Evolutionary conservation across 2,888 invertebrate genomes (phyloP).

Genomic region (Oscheius sp.): DNA sequence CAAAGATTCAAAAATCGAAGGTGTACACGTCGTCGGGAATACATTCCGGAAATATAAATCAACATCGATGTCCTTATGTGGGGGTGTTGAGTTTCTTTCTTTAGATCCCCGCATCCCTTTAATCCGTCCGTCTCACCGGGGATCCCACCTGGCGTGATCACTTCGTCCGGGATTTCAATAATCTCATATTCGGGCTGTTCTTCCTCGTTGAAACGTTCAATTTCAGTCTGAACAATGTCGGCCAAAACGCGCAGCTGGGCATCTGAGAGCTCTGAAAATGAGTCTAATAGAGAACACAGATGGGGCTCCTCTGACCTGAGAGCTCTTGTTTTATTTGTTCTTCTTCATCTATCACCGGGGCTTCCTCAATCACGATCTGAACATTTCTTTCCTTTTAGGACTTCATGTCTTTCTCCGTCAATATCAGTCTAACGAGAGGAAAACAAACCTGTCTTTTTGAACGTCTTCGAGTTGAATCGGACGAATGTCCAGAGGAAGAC

Average conservation of each 20-base stretch:
- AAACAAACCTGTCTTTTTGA: constrained; percentile 22
- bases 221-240: constrained; percentile 48
- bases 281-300: constrained; percentile 3
- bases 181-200: constrained; percentile 38
- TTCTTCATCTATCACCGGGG: constrained; percentile 16
- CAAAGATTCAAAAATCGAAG: background rate
- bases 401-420: background rate
- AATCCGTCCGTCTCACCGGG: too few species aligned
- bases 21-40: background rate
- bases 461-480: constrained; percentile 5
- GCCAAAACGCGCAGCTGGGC: constrained; percentile 45
- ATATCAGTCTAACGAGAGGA: background rate
- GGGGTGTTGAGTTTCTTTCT: background rate
- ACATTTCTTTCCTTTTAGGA: background rate
- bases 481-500: background rate
- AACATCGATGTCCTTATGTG: background rate
- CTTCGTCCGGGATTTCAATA: constrained; percentile 44
- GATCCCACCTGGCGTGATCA: constrained; percentile 12
- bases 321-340: constrained; percentile 17
- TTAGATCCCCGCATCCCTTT: background rate
- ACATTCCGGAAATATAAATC: background rate
- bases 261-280: constrained; percentile 44
- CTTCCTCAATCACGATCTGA: constrained; percentile 10
- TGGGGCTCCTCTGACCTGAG: too few species aligned
- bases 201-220: constrained; percentile 36